Evolutionary conservation across 2,113 vertebrate species (phyloP).

Genomic region (Cynocephalus volans): DNA sequence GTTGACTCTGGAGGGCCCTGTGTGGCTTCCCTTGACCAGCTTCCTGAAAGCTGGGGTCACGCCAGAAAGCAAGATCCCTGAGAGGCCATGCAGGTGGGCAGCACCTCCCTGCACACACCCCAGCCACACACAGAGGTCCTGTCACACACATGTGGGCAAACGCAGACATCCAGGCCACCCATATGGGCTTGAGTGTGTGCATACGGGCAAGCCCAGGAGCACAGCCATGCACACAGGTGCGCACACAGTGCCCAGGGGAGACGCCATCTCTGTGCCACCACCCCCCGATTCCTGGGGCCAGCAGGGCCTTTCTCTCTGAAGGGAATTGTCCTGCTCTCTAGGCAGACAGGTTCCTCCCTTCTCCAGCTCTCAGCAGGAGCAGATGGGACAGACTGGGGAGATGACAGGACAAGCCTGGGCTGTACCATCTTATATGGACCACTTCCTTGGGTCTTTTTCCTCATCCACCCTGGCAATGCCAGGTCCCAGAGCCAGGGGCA

Average conservation of each 20-base stretch:
- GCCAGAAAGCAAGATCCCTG: background rate
- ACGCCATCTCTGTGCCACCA: accelerated
- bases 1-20: background rate
- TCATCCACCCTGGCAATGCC: background rate
- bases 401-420: background rate
- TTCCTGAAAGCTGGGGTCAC: background rate
- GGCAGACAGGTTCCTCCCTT: background rate
- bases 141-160: background rate
- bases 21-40: background rate
- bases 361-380: background rate
- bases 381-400: background rate
- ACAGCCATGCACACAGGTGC: accelerated
- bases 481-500: background rate
- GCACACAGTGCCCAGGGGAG: accelerated
- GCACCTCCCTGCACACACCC: accelerated
- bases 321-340: accelerated
- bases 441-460: background rate
- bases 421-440: too few relatives aligned
- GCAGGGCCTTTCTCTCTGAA: background rate
- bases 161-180: background rate
- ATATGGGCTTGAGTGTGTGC: accelerated
- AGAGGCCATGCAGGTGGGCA: accelerated
- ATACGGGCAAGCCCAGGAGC: background rate
- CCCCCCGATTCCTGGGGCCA: background rate
- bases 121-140: background rate